Percentiles rank a stretch among this genome's conserved stretches.
Conservation (phyloP, 1,140 invertebrate species). For the Aphis craccivora region DNA sequence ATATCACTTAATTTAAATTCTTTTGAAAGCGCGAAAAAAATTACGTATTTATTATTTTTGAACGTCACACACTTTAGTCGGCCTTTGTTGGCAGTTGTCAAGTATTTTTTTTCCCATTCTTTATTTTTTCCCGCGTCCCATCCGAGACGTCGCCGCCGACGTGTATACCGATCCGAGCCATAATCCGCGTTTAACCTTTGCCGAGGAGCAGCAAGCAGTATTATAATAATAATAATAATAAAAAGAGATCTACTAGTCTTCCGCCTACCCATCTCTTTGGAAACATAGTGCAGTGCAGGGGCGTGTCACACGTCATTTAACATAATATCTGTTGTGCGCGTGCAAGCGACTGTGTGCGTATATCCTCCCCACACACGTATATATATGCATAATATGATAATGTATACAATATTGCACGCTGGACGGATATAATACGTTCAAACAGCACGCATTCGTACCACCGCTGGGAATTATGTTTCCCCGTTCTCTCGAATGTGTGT, state of each 20-base stretch:
- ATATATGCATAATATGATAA: background rate
- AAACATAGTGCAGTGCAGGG: background rate
- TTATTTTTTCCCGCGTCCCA: background rate
- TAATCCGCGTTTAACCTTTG: conserved; percentile 8
- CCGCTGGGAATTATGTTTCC: background rate
- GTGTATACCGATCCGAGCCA: background rate
- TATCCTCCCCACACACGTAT: background rate
- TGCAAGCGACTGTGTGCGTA: conserved; percentile 15
- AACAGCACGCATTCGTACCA: background rate
- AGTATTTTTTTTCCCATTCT: background rate
- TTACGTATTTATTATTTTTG: conserved; percentile 2
- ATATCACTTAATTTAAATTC: conserved; percentile 18
- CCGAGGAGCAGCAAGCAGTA: background rate
- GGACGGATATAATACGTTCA: conserved; percentile 7
- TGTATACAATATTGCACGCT: conserved; percentile 23
- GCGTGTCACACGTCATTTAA: conserved; percentile 28
- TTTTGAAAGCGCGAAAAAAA: background rate
- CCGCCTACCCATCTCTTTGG: background rate
- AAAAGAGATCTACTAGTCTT: background rate
- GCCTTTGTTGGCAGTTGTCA: conserved; percentile 12
- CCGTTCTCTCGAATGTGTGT: too few species aligned
- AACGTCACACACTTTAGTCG: background rate
- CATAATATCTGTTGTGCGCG: conserved; percentile 24
- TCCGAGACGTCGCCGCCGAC: background rate
- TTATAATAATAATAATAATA: background rate